Evolutionary conservation across 2,888 invertebrate species (phyloP), one percentile per base, ranked within the genome.

Genomic region (Xylota segnis): DNA sequence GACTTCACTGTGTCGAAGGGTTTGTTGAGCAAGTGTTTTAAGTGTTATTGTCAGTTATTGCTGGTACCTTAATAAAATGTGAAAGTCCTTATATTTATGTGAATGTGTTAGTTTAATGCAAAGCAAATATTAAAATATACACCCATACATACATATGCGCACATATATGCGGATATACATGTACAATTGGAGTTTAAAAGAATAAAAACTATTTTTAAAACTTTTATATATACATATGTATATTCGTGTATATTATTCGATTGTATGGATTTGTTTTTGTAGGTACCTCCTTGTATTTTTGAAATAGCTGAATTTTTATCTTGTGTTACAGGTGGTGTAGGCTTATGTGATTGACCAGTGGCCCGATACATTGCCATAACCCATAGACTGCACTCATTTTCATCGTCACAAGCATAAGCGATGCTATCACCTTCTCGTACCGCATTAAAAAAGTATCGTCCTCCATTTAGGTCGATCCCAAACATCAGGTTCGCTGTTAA

Each of bases 331-430:
- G 98, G 98, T 6, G 99, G 99, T 2, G 98, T 97, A 6, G 99
- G 99, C 92, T 99, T 99, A 93, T 99, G 99, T 66, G 98, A 98
- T 93, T 99, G 99, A 5, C 99, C 99, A 1, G 99, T 99, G n/a
- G 99, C 99, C 89, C 99, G 94, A 92, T 99, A 99, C 94, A 99
- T 95, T 2, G 99, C 99, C 96, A 99, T 99, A 37, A 99, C 99
- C 99, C 99, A 99, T 87, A 99, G 93, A 91, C 99, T 98, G 90
- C 98, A 97, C 92, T 99, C 99, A 90, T 98, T 98, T 93, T 99
- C 98, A 92, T 99, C 98, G 88, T 98, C 97, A 89, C 98, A 97
- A 5, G 98, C 98, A 93, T 97, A 98, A 81, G 98, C 95, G 81
- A 99, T 97, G 89, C 97, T 98, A 92, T 99, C 99, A 70, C 99